Evolutionary conservation across 1,140 invertebrate species (phyloP), one percentile per base, ranked within the genome.

Genomic region (Drosophila ananassae): DNA sequence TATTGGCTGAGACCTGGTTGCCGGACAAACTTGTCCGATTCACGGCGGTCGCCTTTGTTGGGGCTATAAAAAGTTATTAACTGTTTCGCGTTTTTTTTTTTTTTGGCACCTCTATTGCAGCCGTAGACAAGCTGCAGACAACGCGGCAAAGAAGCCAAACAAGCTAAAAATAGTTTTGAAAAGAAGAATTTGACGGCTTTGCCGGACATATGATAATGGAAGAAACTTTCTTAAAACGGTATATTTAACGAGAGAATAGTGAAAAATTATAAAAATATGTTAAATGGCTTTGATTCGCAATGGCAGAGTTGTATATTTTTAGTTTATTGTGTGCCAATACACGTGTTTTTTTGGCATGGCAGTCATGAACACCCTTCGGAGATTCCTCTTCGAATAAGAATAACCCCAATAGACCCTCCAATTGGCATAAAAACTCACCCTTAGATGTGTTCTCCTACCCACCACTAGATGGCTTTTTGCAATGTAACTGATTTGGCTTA

Each of bases 1-100:
- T 56, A 17, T 39, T 47, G 37, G 24, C 51, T 60, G 67, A 79
- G 30, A 66, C 24, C 32, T 41, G 55, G 50, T 57, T 59, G 61
- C 3, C 32, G 53, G 59, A 41, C 56, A 69, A 71, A 71, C 67
- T 53, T 73, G 73, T 59, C 63, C 66, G 61, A 53, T 55, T 73
- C 60, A 41, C 66, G 66, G 44, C 73, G 34, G 50, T 59, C 22
- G 51, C 63, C 48, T 82, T 81, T 68, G 73, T 59, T 63, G 79
- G 56, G 48, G 79, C 56, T 62, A 82, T 81, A 82, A 81, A 81
- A 81, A 82, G 79, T 82, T 82, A 82, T 82, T 82, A 82, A 83
- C 79, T 83, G 74, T 71, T 48, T 69, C 44, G 32, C 34, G 47
- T 28, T 28, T 32, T 62, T 61, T 28, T 32, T 62, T 61, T 56